phyloP scores from a whole-genome alignment of 2,888 invertebrate species.

The Pristionchus fissidentatus region DNA sequence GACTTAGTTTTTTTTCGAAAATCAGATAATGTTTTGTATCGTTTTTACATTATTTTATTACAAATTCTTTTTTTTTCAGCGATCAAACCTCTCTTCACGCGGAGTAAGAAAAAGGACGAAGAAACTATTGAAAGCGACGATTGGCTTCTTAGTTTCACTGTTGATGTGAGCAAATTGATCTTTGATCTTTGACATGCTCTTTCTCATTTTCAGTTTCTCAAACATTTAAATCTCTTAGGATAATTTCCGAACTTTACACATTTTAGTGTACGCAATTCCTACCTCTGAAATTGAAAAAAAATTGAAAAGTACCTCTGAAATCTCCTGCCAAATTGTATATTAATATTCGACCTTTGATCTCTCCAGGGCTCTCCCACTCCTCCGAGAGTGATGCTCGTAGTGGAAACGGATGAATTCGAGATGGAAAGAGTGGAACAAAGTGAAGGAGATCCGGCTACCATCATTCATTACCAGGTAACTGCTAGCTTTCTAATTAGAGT shows the following conservation, averaged over 20 bases:
- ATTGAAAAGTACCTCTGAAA: too few species aligned
- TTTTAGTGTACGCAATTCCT: neutral
- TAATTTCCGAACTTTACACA: too few species aligned
- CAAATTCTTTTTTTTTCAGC: slow-evolving; percentile 15
- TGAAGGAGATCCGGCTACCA: neutral
- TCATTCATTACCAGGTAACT: neutral
- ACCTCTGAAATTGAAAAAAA: neutral
- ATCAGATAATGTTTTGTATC: too few species aligned
- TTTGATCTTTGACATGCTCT: neutral
- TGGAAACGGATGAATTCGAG: neutral
- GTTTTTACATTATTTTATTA: too few species aligned
- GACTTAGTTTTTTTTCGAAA: too few species aligned
- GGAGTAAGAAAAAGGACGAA: slow-evolving; percentile 59
- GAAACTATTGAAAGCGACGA: slow-evolving; percentile 41
- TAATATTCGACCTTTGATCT: neutral
- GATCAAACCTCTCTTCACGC: slow-evolving; percentile 65
- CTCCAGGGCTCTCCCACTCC: neutral
- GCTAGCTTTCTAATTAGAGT: too few species aligned
- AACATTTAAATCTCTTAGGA: too few species aligned
- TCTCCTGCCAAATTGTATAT: too few species aligned
- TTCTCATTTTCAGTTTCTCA: neutral
- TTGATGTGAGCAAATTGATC: slow-evolving; percentile 46
- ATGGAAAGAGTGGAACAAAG: neutral
- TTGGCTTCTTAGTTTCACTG: slow-evolving; percentile 62
- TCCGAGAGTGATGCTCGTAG: slow-evolving; percentile 1